Evolutionary conservation across 1,140 invertebrate genomes (phyloP), one percentile per base, ranked within the genome.

Genomic region (Platyscapa corneri): DNA sequence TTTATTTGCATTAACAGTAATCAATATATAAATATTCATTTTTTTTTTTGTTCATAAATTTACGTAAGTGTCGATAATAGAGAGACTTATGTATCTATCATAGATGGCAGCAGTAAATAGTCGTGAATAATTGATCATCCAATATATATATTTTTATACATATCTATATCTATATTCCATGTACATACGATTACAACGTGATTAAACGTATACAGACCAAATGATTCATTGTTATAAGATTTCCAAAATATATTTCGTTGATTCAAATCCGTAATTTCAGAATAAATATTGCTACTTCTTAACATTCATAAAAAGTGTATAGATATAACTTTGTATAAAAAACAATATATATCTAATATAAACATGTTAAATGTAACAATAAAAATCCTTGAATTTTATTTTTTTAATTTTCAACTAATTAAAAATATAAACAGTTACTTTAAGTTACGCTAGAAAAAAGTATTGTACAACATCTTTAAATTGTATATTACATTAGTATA

Each of bases 31-130:
- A 16, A 12, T 20, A 18, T 16, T 18, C 10, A 53, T 53, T 53
- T 53, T 12, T 53, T 53, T 53, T 12, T 20, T 16, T 53, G 18
- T 53, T 53, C 49, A 53, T 53, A 53, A 53, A 14, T 46, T 49
- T 49, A 34, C 64, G 27, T n/a, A 34, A 18, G 6, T 20, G 74
- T 83, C 82, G 74, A 74, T 83, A 83, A 81, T 39, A 70, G 0
- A 20, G 65, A 20, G 10, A 27, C 5, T 67, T 46, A 10, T 27
- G 30, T 49, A 39, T 39, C 42, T 70, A 65, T 37, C 39, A 34
- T 56, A 79, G 76, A 60, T 79, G 83, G 39, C 83, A 84, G 83
- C 34, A 84, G 42, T 27, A 37, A 23, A 32, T 75, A 56, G 49
- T 49, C 42, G 42, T 14, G 18, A 60, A 60, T 60, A 27, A 60